Base-by-base conservation (phyloP, 1,140 invertebrate genomes). In the Diachasma alloeum region DNA sequence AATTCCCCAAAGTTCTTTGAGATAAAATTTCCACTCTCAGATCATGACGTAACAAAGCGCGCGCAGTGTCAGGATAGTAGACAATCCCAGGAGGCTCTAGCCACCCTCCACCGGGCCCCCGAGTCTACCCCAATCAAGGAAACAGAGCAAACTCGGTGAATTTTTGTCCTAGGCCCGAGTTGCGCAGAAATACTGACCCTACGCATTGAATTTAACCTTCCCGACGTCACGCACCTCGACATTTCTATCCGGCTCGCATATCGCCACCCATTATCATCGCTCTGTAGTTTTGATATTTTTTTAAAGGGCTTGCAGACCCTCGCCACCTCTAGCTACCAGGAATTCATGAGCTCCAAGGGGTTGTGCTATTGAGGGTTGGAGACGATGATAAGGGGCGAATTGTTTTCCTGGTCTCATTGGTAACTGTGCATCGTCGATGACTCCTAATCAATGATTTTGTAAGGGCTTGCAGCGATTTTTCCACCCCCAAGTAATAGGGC, bases 1-100 rank as follows among this genome's bases (percentile, higher is more conserved):
- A 17, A 71, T 17, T 44, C 24, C 24, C 39, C 13, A 39, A 46
- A n/a, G 4, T 11, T 6, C 42, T 19, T 72, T 31, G 44, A n/a
- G 42, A 13, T 17, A 80, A 80, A 17, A 53, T 53, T 53, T 19
- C 48, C 48, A 31, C 22, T 22, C 53, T 63, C 10, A 63, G 77
- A 76, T 78, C 76, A 78, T 86, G 87, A 88, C 85, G 86, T 86
- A 88, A 89, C 82, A 81, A 85, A 88, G 87, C 86, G 87, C 87
- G 87, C 84, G 84, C 84, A 87, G 83, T 86, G 81, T 69, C 81
- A 87, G 86, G 87, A 73, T 42, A 85, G 76, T 80, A 88, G 79
- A 59, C 80, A 36, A 9, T 39, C 31, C 59, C 15, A 63, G 74
- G 68, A 69, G 69, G 56, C 46, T 37, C 42, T 74, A 76, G 69